phyloP scores from a whole-genome alignment of 1,140 invertebrate genomes.

The Drosophila repletoides region DNA sequence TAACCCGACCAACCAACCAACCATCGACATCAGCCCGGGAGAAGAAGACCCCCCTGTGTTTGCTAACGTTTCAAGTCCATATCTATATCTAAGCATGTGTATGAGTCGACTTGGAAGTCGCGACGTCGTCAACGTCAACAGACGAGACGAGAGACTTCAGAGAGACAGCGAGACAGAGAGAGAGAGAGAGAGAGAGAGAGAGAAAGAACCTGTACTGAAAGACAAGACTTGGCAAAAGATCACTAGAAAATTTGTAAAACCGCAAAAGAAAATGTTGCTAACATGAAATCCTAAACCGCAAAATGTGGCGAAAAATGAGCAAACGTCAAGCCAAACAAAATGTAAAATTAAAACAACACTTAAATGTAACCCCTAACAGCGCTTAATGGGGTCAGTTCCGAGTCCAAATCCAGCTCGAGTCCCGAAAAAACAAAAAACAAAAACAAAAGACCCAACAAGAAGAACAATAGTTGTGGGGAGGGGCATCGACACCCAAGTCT shows the following conservation, averaged over 20 bases:
- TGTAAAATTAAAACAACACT: slow-evolving; percentile 74
- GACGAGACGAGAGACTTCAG: slow-evolving; percentile 45
- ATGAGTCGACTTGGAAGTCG: slow-evolving; percentile 36
- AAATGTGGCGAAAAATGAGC: slow-evolving; percentile 18
- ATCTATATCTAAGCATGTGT: slow-evolving; percentile 77
- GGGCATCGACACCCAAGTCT: slow-evolving; percentile 38
- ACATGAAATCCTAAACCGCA: slow-evolving; percentile 58
- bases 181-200: slow-evolving; percentile 38
- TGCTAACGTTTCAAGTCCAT: slow-evolving; percentile 69
- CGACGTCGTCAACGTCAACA: slow-evolving; percentile 21
- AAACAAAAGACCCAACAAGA: slow-evolving; percentile 1
- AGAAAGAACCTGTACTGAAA: slow-evolving; percentile 71
- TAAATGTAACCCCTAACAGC: slow-evolving; percentile 65
- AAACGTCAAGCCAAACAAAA: slow-evolving; percentile 13
- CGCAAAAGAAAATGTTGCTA: slow-evolving; percentile 74
- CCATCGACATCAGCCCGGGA: slow-evolving; percentile 42
- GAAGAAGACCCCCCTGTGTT: slow-evolving; percentile 43
- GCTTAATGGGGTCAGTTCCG: slow-evolving; percentile 51
- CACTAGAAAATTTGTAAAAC: slow-evolving; percentile 75
- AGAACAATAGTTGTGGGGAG: slow-evolving; percentile 6
- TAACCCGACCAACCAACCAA: slow-evolving; percentile 46
- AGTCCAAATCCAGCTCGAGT: slow-evolving; percentile 25
- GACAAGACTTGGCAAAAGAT: slow-evolving; percentile 58
- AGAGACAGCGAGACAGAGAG: slow-evolving; percentile 33
- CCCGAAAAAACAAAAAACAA: slow-evolving; percentile 1